A percentile compares a stretch with the other conserved stretches of the same genome.
Evolutionary conservation across 2,113 vertebrate species (phyloP).

Genomic region (Calidris pugnax): DNA sequence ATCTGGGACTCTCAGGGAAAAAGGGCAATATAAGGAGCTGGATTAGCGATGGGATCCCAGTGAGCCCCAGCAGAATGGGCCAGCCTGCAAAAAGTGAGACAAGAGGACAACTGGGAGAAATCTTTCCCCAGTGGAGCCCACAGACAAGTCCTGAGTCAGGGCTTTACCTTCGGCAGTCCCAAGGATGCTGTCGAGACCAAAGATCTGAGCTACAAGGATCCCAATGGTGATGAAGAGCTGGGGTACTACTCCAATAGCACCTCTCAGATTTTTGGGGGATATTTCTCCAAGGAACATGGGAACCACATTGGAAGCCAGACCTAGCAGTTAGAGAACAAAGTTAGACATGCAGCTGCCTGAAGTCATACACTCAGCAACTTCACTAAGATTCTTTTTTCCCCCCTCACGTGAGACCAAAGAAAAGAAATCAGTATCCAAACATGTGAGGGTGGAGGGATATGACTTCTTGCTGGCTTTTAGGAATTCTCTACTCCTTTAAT

Average conservation of each 20-base stretch:
- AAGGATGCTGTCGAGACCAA: constrained; percentile 83
- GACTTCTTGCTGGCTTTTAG: background rate
- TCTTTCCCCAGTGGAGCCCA: background rate
- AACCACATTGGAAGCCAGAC: constrained; percentile 92
- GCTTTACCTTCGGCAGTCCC: constrained; percentile 80
- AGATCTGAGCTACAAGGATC: constrained; percentile 88
- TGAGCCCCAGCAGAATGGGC: constrained; percentile 87
- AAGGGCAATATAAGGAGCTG: constrained; percentile 86
- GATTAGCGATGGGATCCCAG: constrained; percentile 82
- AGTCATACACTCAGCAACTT: background rate
- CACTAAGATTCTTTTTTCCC: background rate
- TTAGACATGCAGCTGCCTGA: background rate
- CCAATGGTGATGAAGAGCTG: constrained; percentile 92
- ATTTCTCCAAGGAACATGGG: constrained; percentile 97
- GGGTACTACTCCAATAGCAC: constrained; percentile 85
- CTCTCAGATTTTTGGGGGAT: constrained; percentile 89
- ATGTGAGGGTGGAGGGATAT: background rate
- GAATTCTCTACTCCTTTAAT: background rate
- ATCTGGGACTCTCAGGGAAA: constrained; percentile 91
- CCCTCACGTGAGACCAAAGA: background rate
- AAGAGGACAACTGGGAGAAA: background rate
- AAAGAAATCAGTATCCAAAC: background rate
- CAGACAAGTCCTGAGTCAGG: accelerated
- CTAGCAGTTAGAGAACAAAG: constrained; percentile 53
- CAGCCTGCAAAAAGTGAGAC: constrained; percentile 77